phyloP scores from a whole-genome alignment of 2,113 vertebrate genomes.

The Phrynosoma platyrhinos region DNA sequence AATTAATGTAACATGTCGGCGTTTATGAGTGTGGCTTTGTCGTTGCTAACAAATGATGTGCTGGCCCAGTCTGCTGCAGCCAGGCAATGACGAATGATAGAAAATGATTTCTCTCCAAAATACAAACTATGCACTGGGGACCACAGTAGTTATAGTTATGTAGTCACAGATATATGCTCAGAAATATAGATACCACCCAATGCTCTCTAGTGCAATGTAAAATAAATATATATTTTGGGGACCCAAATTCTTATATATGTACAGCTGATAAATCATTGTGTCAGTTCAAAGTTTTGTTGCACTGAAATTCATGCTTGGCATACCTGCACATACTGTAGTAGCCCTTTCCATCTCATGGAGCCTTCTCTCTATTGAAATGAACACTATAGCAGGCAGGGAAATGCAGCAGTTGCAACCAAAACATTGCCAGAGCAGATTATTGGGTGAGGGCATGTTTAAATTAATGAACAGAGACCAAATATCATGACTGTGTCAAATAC shows the following conservation, averaged over 20 bases:
- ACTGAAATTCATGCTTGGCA: background rate
- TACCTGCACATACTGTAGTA: background rate
- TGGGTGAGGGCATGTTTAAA: background rate
- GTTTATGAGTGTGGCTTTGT: conserved; percentile 85
- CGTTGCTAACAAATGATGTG: conserved; percentile 86
- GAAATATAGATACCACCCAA: background rate
- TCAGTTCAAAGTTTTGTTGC: background rate
- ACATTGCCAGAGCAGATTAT: background rate
- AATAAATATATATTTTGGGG: background rate
- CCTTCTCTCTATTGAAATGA: background rate
- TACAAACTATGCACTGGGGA: conserved; percentile 72
- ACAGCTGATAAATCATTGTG: background rate
- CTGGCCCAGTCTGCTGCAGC: conserved; percentile 79
- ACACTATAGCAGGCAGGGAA: background rate
- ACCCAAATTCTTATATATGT: background rate
- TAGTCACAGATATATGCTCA: background rate
- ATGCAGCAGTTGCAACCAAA: background rate
- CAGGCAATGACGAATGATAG: conserved; percentile 79
- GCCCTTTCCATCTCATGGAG: background rate
- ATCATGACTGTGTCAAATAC: too few species aligned
- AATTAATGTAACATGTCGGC: conserved; percentile 89
- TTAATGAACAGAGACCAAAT: background rate
- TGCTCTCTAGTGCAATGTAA: background rate
- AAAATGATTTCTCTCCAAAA: conserved; percentile 81
- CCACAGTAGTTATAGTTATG: conserved; percentile 31